Evolutionary conservation across 2,797 vertebrate genomes (phyloP).

Genomic region (Enteromius treurensis): DNA sequence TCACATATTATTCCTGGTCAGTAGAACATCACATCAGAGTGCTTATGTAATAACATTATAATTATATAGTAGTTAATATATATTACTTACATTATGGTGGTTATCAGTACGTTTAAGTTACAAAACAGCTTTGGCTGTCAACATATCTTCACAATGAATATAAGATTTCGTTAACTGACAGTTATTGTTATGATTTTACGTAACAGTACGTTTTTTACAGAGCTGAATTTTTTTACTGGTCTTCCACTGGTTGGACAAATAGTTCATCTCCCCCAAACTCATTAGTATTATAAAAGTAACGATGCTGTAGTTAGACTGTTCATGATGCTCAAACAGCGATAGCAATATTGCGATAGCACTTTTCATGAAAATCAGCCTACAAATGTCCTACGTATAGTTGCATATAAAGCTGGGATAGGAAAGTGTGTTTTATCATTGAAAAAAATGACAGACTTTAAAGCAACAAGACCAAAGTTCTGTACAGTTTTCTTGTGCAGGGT

Average conservation of each 20-base stretch:
- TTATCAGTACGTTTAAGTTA: neutral
- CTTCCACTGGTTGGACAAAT: neutral
- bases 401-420: constrained; percentile 1
- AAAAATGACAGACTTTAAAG: neutral
- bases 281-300: neutral
- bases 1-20: neutral
- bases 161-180: neutral
- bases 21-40: neutral
- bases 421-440: neutral
- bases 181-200: neutral
- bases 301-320: neutral
- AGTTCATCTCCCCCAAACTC: too few species aligned
- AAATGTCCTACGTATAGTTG: neutral
- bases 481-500: constrained; percentile 7
- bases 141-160: too few species aligned
- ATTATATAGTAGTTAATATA: neutral
- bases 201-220: neutral
- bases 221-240: neutral
- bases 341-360: neutral
- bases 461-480: constrained; percentile 6
- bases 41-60: neutral
- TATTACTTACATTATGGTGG: neutral
- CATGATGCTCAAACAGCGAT: neutral
- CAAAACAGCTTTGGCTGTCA: neutral
- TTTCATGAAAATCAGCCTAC: neutral